Base-by-base conservation (phyloP, 2,888 invertebrate species). In the Scaptomyza tumidula region DNA sequence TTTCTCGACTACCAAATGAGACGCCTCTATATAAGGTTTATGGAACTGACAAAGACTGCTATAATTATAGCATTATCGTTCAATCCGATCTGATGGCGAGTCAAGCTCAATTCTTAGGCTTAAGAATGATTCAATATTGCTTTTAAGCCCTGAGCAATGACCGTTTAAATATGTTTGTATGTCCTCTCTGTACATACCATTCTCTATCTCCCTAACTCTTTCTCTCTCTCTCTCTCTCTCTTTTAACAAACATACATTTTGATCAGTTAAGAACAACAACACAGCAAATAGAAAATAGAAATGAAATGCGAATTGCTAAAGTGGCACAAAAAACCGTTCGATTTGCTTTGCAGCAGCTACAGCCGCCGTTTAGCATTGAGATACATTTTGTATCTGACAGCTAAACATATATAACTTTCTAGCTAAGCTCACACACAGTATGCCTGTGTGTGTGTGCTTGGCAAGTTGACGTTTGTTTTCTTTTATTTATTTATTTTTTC, bases 311-410 rank as follows among this genome's bases (percentile, higher is more conserved):
- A 75, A 58, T 65, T 56, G 75, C 24, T 29, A 43, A 84, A 80
- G 53, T 80, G 75, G 80, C 80, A 82, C 86, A 82, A 29, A 66
- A 80, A 76, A 80, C 83, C 77, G 86, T 86, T 86, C 50, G 52
- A n/a, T 46, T 48, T 41, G 41, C 48, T 48, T 2, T 29, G 31
- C 48, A 52, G 65, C 35, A 54, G 54, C 75, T 13, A 19, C 71
- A 70, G 66, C 69, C 57, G 68, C 58, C 49, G 37, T 68, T 67
- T 57, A 56, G 35, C 52, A 33, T 29, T 41, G 46, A 57, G 41
- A 49, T 74, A 59, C 53, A 66, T 66, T 55, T 55, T 73, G 59
- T 73, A 55, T 55, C 76, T 71, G 57, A 62, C 67, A 55, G 58
- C 74, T 50, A 52, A 55, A 52, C 58, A 62, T 19, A 44, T 46